A percentile compares a stretch with the other conserved stretches of the same genome.
Conservation (phyloP, 2,888 invertebrate genomes). For the Epistrophe grossulariae region DNA sequence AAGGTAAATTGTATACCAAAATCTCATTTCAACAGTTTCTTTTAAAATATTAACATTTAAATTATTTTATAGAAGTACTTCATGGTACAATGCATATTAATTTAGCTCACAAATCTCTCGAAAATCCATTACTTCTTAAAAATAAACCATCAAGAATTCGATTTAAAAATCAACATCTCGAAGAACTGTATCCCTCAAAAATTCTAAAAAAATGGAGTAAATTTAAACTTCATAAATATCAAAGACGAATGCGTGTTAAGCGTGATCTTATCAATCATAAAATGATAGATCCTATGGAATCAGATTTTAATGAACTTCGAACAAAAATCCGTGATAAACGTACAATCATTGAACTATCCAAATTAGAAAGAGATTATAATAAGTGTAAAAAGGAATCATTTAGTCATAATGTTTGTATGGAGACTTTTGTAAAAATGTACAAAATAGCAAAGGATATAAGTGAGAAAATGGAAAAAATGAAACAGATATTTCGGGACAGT, state of each 20-base stretch:
- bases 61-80: slow-evolving; percentile 30
- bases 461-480: slow-evolving; percentile 81
- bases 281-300: slow-evolving; percentile 56
- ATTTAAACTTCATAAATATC: neutral
- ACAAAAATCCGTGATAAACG: slow-evolving; percentile 80
- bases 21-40: neutral
- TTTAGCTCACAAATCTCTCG: neutral
- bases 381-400: slow-evolving; percentile 80
- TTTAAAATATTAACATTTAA: neutral
- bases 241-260: neutral
- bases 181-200: neutral
- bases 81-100: slow-evolving; percentile 10
- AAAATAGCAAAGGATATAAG: slow-evolving; percentile 81
- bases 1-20: slow-evolving; percentile 40
- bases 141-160: neutral
- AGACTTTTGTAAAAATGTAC: slow-evolving; percentile 81
- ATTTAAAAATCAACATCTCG: neutral
- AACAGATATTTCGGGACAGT: slow-evolving; percentile 80
- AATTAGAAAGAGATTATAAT: slow-evolving; percentile 79
- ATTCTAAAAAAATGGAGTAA: neutral
- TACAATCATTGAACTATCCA: slow-evolving; percentile 78
- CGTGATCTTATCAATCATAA: neutral
- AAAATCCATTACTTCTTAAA: neutral
- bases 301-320: slow-evolving; percentile 78
- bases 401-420: slow-evolving; percentile 79